Evolutionary conservation across 1,140 invertebrate species (phyloP), one percentile per base, ranked within the genome.

Genomic region (Drosophila mauritiana): DNA sequence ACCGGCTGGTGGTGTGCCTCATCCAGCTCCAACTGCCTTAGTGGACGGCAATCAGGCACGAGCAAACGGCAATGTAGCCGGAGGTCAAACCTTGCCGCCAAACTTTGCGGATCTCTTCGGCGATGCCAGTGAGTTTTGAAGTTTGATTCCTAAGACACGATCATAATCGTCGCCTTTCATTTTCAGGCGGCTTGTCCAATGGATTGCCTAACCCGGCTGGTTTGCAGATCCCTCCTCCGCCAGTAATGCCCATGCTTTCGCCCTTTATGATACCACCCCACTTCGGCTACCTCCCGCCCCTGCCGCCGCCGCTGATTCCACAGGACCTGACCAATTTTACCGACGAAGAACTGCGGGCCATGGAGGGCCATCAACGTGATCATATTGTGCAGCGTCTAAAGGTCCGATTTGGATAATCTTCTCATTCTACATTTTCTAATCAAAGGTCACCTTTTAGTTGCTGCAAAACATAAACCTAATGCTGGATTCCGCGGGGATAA

Each of bases 321-420:
- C 93, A 95, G 12, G 95, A 97, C 92, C 94, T 98, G 22, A 94
- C 94, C 56, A 94, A 94, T 42, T 93, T 99, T 15, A 95, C 94
- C 49, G 94, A 96, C 37, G 97, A 98, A 62, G 98, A 99, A 90
- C 93, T 99, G 31, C 93, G 94, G 67, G 93, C 94, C 22, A 96
- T 99, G 96, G 99, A 99, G 92, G 97, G 98, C 27, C 95, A 95
- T 62, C 95, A 98, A 78, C 93, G 98, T 76, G 94, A 95, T 81
- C 96, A 97, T 77, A 94, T 99, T 27, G 98, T 99, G 91, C 97
- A 98, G 6, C 94, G 99, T 62, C 95, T 99, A 55, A 95, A 95
- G 92, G 94, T 94, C 51, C 36, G 13, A 0, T 11, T 5, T n/a
- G 0, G 0, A 11, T 31, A 0, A 31, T 31, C 31, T 46, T 1